phyloP scores from a whole-genome alignment of 1,140 invertebrate genomes.

The Tetragonula clypearis region DNA sequence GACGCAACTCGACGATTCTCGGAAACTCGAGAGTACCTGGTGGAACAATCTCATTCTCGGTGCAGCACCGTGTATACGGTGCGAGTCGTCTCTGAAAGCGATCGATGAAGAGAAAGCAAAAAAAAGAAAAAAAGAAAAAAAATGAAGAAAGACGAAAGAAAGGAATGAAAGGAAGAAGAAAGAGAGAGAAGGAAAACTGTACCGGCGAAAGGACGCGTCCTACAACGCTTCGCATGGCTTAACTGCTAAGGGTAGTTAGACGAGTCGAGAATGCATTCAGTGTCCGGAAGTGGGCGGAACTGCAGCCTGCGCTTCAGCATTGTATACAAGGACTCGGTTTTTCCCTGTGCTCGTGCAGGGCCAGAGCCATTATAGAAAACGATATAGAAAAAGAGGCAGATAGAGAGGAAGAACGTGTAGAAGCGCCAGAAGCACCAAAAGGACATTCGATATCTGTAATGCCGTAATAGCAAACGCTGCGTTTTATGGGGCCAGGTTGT shows the following conservation, averaged over 20 bases:
- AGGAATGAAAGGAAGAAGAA: neutral
- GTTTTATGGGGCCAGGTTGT: slow-evolving; percentile 31
- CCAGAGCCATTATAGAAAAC: slow-evolving; percentile 55
- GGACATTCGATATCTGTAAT: slow-evolving; percentile 76
- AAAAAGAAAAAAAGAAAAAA: neutral
- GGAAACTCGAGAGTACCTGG: slow-evolving; percentile 37
- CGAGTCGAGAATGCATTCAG: slow-evolving; percentile 73
- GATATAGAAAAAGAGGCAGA: slow-evolving; percentile 21
- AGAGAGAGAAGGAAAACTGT: slow-evolving; percentile 54
- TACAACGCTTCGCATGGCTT: slow-evolving; percentile 66
- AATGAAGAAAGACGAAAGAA: neutral
- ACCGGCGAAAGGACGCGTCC: slow-evolving; percentile 64
- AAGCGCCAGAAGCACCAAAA: slow-evolving; percentile 63
- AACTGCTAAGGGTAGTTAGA: slow-evolving; percentile 72
- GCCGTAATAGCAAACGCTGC: slow-evolving; percentile 70
- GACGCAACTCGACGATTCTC: neutral
- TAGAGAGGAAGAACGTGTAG: slow-evolving; percentile 14
- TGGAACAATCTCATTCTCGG: slow-evolving; percentile 51
- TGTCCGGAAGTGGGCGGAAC: slow-evolving; percentile 76
- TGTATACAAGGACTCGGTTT: slow-evolving; percentile 70
- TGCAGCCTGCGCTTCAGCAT: slow-evolving; percentile 73
- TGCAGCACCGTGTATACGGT: neutral
- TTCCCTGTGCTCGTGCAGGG: slow-evolving; percentile 60
- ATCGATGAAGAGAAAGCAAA: slow-evolving; percentile 1
- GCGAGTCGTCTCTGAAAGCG: slow-evolving; percentile 50